A percentile compares a stretch with the other conserved stretches of the same genome.
phyloP scores from a whole-genome alignment of 2,888 invertebrate genomes.

The Volucella zonaria region DNA sequence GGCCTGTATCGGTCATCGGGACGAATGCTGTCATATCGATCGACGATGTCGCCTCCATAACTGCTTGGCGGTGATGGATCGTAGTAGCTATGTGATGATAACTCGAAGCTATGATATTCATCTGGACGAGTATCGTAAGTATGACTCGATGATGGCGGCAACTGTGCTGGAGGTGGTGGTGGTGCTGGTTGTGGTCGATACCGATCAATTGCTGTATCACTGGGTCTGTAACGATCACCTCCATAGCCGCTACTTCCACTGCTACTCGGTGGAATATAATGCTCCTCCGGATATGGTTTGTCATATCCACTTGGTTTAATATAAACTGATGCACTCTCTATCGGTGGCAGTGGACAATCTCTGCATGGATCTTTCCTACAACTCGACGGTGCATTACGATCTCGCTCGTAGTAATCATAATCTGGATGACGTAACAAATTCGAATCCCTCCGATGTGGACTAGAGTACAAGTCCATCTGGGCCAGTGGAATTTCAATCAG shows the following conservation, averaged over 20 bases:
- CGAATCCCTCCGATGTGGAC: conserved; percentile 83
- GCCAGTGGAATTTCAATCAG: conserved; percentile 88
- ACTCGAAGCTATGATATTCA: conserved; percentile 80
- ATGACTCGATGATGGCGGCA: conserved; percentile 75
- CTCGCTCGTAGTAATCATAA: conserved; percentile 91
- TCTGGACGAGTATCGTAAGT: conserved; percentile 78
- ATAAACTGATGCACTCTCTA: conserved; percentile 78
- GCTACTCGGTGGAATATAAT: conserved; percentile 75
- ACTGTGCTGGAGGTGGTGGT: conserved; percentile 77
- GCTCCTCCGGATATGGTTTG: conserved; percentile 76
- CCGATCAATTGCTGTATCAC: conserved; percentile 78
- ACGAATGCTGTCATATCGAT: conserved; percentile 79
- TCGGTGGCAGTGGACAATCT: conserved; percentile 80
- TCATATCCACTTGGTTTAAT: conserved; percentile 78
- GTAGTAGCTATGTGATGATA: conserved; percentile 80
- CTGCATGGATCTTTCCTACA: conserved; percentile 83
- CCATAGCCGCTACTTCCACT: conserved; percentile 75
- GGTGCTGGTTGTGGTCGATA: conserved; percentile 78
- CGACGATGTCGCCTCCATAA: conserved; percentile 79
- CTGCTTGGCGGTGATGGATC: conserved; percentile 80
- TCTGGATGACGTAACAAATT: conserved; percentile 84
- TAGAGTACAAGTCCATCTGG: conserved; percentile 86
- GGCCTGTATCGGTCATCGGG: conserved; percentile 78
- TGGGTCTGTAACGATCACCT: conserved; percentile 77
- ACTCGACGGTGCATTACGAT: conserved; percentile 88